Base-by-base conservation (phyloP, 1,140 invertebrate genomes). In the Penaeus indicus region DNA sequence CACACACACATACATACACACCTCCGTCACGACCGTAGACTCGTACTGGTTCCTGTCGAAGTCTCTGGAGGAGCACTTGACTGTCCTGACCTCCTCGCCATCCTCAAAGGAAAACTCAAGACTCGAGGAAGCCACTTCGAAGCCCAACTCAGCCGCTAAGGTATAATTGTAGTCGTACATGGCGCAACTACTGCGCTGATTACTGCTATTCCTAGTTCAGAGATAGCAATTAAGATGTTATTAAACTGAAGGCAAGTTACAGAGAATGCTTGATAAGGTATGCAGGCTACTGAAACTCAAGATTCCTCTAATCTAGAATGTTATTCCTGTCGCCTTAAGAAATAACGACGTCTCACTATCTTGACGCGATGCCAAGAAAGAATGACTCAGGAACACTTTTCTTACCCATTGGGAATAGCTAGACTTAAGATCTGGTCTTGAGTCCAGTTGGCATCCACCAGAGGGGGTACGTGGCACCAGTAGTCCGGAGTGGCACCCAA, bases 401-500 rank as follows among this genome's bases (percentile, higher is more conserved):
- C 83, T 75, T 22, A 85, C 83, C 42, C 75, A 38, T n/a, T 38
- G 5, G 83, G 83, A 69, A 85, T 69, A 16, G 83, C 64, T 21
- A 85, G 47, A 47, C n/a, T 54, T 0, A 85, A 25, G 25, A 85
- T 85, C 67, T 85, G 64, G 21, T 85, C 67, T 8, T 72, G 83
- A 2, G 67, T 85, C 83, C 83, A 85, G 67, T 75, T 75, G 67
- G 83, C 83, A 32, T 85, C 67, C 42, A 75, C 64, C 47, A 85
- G 25, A 11, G 83, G 42, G 19, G 8, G 64, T 47, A 85, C 42
- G 67, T 60, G 83, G 54, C 83, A 85, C 83, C 83, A 85, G 22
- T 85, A 67, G 19, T 85, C 83, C 10, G 67, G 83, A 85, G 83
- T 85, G 67, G 83, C 83, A 19, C 83, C 83, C n/a, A 85, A 47